Base-by-base conservation (phyloP, 2,113 vertebrate genomes). In the Ochotona princeps region DNA sequence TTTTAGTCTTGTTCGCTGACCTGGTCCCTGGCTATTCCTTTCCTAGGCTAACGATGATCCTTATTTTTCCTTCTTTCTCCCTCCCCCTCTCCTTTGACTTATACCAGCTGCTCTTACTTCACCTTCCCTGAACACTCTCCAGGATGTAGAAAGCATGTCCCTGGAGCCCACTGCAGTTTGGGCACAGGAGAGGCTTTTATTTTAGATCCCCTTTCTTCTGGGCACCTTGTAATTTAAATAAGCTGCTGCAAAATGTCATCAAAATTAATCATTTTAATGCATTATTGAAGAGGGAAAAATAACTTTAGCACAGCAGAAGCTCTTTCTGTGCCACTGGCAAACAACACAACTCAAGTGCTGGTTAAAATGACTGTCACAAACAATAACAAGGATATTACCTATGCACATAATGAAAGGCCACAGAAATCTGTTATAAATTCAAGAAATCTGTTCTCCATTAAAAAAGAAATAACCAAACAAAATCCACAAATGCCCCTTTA, bases 401-500 rank as follows among this genome's bases (percentile, higher is more conserved):
- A 14, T 18, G 57, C 81, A n/a, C 6, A 69, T 73, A 94, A 89
- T 38, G 17, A 87, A 94, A 83, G 23, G 4, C 23, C 73, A 66
- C 87, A 57, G 14, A 74, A 30, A 96, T 65, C 95, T 90, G 70
- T 32, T 78, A 17, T 89, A 94, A 96, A 94, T 91, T 92, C 76
- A 90, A 95, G 90, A 88, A 96, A 74, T 54, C 44, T 57, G 44
- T 70, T 94, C 82, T 12, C 60, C 28, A 84, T 66, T 80, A 63
- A 90, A 92, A 87, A 85, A 90, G 38, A 90, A 94, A 94, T 38
- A 89, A 91, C 28, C 49, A 90, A 79, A 91, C 14, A n/a, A 93
- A 96, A 93, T 90, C 60, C 21, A 83, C 9, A 96, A 96, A 92
- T 83, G 78, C 12, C 94, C 18, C 17, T 93, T 92, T 93, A 66